A percentile compares a stretch with the other conserved stretches of the same genome.
These are phyloP conservation scores for Leucoraja erinaceus DNA, from an alignment of 2,113 vertebrate species.

Conservation along the genomic window DNA sequence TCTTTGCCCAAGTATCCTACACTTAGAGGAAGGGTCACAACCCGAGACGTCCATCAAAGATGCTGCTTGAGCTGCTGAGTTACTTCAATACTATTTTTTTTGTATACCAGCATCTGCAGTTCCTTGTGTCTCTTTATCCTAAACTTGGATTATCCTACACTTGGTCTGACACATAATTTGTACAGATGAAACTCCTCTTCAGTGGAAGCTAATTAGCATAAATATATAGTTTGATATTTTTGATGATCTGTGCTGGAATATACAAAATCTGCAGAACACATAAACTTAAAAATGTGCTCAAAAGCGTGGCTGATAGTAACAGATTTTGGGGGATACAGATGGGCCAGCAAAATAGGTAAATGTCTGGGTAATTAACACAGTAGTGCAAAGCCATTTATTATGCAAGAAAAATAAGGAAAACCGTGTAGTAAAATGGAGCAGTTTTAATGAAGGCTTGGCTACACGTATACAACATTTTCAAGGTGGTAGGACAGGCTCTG, in stretches of 20 bases:
- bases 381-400: not conserved
- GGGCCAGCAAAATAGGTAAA: not conserved
- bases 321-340: not conserved
- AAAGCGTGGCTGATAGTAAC: not conserved
- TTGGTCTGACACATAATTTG: not conserved
- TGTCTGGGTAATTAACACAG: not conserved
- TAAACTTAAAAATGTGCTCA: not conserved
- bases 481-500: not conserved
- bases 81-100: too few species aligned
- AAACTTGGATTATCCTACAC: too few species aligned
- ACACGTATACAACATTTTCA: not conserved
- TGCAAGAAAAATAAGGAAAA: not conserved
- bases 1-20: not conserved
- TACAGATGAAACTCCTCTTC: not conserved
- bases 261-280: not conserved
- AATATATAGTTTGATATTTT: not conserved
- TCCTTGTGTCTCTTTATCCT: too few species aligned
- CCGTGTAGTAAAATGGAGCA: not conserved
- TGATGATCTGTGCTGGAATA: not conserved
- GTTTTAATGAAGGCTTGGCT: not conserved
- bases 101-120: too few species aligned
- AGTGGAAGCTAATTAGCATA: not conserved
- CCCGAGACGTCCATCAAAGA: too few species aligned
- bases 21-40: not conserved
- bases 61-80: too few species aligned